Evolutionary conservation across 2,797 vertebrate genomes (phyloP).

Genomic region (Cirrhinus molitorella): DNA sequence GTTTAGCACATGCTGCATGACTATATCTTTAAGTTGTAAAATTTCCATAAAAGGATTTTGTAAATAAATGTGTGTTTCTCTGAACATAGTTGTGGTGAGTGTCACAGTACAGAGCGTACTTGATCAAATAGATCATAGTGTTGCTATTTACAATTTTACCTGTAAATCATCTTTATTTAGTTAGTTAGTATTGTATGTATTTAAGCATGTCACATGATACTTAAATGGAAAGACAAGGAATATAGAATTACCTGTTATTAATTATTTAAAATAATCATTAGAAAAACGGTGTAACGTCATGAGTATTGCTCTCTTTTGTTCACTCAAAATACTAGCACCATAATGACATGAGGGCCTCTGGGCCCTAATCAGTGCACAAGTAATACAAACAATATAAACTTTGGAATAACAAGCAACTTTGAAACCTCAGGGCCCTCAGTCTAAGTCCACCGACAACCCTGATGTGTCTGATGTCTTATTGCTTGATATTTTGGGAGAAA

Average conservation of each 20-base stretch:
- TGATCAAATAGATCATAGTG: not conserved
- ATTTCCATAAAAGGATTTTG: not conserved
- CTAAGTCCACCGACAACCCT: not conserved
- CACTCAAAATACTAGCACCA: not conserved
- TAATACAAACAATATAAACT: not conserved
- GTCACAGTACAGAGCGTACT: not conserved
- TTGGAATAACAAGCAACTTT: not conserved
- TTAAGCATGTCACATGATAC: not conserved
- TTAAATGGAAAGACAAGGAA: not conserved
- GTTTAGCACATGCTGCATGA: not conserved
- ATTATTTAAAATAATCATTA: not conserved
- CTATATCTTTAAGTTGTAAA: not conserved
- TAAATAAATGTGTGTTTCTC: not conserved
- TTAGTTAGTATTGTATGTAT: not conserved
- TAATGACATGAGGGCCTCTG: constrained; percentile 4
- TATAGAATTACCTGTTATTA: not conserved
- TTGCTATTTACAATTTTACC: not conserved
- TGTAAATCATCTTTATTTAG: not conserved
- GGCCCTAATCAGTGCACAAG: not conserved
- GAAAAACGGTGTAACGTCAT: not conserved
- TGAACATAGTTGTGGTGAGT: not conserved
- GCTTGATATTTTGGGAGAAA: too few species aligned
- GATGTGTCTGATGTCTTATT: not conserved
- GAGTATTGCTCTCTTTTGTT: constrained; percentile 5
- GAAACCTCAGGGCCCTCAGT: too few species aligned